Evolutionary conservation across 2,888 invertebrate species (phyloP).

Genomic region (Chaetogeoica ovagalla): DNA sequence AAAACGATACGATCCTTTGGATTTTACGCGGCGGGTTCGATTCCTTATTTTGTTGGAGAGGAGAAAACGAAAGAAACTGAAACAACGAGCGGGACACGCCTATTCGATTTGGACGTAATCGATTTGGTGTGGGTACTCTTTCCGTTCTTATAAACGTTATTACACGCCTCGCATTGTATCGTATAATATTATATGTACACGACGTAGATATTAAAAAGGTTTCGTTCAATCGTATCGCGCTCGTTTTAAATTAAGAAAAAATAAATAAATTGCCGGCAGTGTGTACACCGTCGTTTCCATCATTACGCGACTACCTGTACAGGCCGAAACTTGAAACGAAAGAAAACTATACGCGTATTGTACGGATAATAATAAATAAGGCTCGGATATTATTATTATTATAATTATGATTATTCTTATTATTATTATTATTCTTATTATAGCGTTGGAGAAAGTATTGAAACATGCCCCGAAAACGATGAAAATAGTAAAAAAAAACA

Average conservation of each 20-base stretch:
- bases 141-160: background rate
- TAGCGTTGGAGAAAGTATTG: no score
- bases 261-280: no score
- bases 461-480: no score
- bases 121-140: background rate
- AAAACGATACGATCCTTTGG: conserved; percentile 2
- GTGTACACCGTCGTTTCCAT: no score
- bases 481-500: no score
- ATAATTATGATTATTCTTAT: no score
- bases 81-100: conserved; percentile 24
- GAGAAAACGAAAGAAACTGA: background rate
- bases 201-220: background rate
- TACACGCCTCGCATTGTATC: background rate
- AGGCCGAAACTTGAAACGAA: no score
- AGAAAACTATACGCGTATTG: no score
- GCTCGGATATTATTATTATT: no score
- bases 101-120: conserved; percentile 39
- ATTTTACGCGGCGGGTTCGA: background rate
- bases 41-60: background rate
- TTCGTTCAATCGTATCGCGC: background rate
- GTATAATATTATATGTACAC: background rate
- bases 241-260: background rate
- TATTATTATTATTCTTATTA: no score
- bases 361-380: no score
- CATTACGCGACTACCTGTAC: no score